Evolutionary conservation across 2,797 vertebrate genomes (phyloP).

Genomic region (Leuciscus waleckii): DNA sequence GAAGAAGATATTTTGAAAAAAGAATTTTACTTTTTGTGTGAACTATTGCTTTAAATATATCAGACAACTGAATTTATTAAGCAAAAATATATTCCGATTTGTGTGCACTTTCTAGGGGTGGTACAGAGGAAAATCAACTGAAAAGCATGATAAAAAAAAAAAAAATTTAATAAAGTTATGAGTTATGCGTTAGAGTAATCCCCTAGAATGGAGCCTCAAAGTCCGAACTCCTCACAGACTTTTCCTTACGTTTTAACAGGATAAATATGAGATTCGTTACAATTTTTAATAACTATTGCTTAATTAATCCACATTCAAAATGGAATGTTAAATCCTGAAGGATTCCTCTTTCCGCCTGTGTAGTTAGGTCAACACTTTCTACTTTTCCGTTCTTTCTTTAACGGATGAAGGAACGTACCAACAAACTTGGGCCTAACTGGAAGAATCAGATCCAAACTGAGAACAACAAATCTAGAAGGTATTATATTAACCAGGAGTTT

Average conservation of each 20-base stretch:
- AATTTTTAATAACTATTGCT: conserved; percentile 79
- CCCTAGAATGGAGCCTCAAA: conserved; percentile 65
- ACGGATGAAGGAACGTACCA: conserved; percentile 60
- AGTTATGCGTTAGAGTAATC: conserved; percentile 66
- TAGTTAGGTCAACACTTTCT: conserved; percentile 74
- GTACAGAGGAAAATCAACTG: conserved; percentile 72
- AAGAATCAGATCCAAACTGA: conserved; percentile 66
- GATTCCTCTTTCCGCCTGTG: conserved; percentile 72
- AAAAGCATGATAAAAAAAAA: conserved; percentile 60
- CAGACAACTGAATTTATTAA: conserved; percentile 2
- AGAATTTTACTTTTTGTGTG: background rate
- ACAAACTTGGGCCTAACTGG: conserved; percentile 61
- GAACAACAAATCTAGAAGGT: conserved; percentile 72
- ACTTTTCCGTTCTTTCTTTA: conserved; percentile 56
- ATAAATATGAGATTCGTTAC: conserved; percentile 76
- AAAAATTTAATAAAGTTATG: conserved; percentile 78
- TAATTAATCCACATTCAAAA: conserved; percentile 83
- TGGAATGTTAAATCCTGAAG: conserved; percentile 77
- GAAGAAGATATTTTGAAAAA: background rate
- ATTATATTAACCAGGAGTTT: conserved; percentile 72
- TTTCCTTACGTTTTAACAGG: conserved; percentile 78
- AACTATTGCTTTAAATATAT: too few species aligned
- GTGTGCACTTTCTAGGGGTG: conserved; percentile 67
- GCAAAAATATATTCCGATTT: background rate
- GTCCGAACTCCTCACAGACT: conserved; percentile 72